A percentile compares a stretch with the other conserved stretches of the same genome.
These are phyloP conservation scores for Meiosimyza decipiens DNA, from an alignment of 2,888 invertebrate species.

Conservation along the genomic window DNA sequence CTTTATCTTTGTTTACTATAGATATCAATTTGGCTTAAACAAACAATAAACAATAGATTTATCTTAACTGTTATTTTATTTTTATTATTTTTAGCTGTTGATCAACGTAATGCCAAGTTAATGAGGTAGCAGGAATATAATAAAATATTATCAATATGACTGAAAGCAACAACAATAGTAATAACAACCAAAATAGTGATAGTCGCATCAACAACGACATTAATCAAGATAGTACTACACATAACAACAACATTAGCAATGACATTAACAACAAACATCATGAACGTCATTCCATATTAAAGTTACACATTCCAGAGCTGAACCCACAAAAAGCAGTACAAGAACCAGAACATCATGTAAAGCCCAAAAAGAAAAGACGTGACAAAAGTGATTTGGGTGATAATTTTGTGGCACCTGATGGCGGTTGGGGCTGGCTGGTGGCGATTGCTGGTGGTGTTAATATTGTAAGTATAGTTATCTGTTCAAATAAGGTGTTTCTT, in stretches of 20 bases:
- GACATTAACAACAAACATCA: constrained; percentile 14
- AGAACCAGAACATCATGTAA: constrained; percentile 9
- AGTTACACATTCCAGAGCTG: constrained; percentile 41
- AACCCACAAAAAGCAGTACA: constrained; percentile 21
- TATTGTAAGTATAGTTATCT: constrained; percentile 71
- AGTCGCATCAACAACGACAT: constrained; percentile 16
- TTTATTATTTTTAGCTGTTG: too few relatives aligned
- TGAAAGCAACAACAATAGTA: constrained; percentile 1
- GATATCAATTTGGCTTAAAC: too few relatives aligned
- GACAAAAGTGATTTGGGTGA: constrained; percentile 66
- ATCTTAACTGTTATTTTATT: too few relatives aligned
- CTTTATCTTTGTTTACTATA: too few relatives aligned
- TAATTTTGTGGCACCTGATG: constrained; percentile 78
- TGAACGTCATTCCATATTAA: constrained; percentile 33
- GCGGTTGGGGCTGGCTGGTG: constrained; percentile 81
- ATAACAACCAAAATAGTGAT: neutral
- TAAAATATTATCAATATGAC: too few relatives aligned
- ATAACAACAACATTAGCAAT: constrained; percentile 4
- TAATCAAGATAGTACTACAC: constrained; percentile 12
- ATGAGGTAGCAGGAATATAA: neutral
- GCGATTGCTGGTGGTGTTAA: constrained; percentile 77
- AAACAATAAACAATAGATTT: too few relatives aligned
- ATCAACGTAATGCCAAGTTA: constrained; percentile 2
- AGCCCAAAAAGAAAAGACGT: constrained; percentile 57
- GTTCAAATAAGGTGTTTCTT: too few relatives aligned